Base-by-base conservation (phyloP, 2,888 invertebrate genomes). In the Nomada goodeniana region DNA sequence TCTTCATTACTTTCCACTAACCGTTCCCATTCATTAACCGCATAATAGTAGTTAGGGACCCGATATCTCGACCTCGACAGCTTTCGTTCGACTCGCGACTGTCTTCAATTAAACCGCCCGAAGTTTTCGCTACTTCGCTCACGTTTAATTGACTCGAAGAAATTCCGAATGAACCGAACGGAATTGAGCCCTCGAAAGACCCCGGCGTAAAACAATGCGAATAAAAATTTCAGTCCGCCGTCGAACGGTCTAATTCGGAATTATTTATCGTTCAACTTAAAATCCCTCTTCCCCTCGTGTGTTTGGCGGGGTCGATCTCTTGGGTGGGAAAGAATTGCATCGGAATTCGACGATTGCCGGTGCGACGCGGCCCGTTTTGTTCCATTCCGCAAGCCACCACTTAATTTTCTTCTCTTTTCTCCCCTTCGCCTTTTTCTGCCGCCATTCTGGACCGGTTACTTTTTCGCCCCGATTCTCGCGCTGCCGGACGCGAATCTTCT, bases 311-410 rank as follows among this genome's bases (percentile, higher is more conserved):
- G 47, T 47, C 47, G 11, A 55, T 61, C 63, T n/a, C 29, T 47
- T 55, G 75, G 77, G 61, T 69, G 79, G 77, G 61, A 76, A 79
- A 82, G 78, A 82, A 83, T 82, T 75, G 65, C 79, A 61, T 84
- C 18, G 83, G 83, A 79, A 83, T 84, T 73, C 83, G 72, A 63
- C 69, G 76, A 83, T 69, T 75, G 73, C 26, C 52, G 73, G 20
- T 44, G 29, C 68, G 44, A 13, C 36, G 52, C n/a, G 44, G 71
- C 50, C 29, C 55, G 68, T 67, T 69, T 42, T 47, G 65, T 67
- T 59, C 70, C 71, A 36, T 59, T 74, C 67, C 67, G 68, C 68
- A 29, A 61, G 36, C 23, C 82, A 75, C 72, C 82, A 53, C 83
- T 83, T 83, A 76, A 82, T 83, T 82, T 82, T 74, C 82, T 71